Evolutionary conservation across 2,888 invertebrate genomes (phyloP).

Genomic region (Myopa testacea): DNA sequence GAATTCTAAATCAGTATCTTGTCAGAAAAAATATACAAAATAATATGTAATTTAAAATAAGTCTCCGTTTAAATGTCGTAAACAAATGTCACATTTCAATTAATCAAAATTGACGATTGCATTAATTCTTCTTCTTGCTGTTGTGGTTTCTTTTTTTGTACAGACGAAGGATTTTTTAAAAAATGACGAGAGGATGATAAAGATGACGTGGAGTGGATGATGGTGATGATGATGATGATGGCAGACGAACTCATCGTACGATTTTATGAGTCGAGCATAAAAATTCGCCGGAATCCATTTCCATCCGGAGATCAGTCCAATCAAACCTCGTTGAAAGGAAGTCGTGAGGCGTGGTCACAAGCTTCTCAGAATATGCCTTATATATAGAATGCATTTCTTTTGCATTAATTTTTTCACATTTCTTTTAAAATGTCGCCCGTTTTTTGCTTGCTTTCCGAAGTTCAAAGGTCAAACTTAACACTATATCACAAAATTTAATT

Average conservation of each 20-base stretch:
- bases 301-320: not conserved
- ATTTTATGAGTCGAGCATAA: constrained; percentile 64
- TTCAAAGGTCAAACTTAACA: constrained; percentile 54
- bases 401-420: not conserved
- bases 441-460: constrained; percentile 27
- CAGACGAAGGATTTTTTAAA: not conserved
- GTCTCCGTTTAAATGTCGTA: constrained; percentile 32
- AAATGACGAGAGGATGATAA: not conserved
- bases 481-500: constrained; percentile 61
- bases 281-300: constrained; percentile 61
- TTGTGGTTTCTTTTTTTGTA: not conserved
- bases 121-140: constrained; percentile 1
- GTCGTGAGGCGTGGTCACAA: not conserved
- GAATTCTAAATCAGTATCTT: too few relatives aligned
- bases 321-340: constrained; percentile 5
- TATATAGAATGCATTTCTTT: constrained; percentile 30
- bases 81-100: constrained; percentile 41
- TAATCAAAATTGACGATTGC: constrained; percentile 41
- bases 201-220: not conserved
- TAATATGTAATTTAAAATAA: too few relatives aligned
- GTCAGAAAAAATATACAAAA: too few relatives aligned
- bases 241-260: constrained; percentile 58
- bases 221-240: not conserved
- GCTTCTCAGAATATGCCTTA: not conserved
- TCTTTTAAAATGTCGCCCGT: not conserved